Evolutionary conservation across 2,888 invertebrate species (phyloP).

Genomic region (Odontothrips loti): DNA sequence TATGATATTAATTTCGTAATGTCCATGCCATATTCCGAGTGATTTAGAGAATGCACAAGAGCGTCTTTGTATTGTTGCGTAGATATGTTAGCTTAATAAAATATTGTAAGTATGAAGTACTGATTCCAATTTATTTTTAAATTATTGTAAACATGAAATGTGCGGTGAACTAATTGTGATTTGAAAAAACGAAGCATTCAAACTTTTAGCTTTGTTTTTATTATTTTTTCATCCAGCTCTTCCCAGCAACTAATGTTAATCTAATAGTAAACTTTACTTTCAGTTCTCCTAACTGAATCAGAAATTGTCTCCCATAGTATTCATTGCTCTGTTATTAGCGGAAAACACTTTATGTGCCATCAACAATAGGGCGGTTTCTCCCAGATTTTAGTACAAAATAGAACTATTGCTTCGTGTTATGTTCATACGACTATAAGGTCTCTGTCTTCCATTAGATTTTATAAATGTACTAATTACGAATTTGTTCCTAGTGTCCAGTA

Average conservation of each 20-base stretch:
- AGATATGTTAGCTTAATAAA: neutral
- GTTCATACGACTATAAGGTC: neutral
- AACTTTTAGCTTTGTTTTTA: neutral
- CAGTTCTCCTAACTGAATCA: neutral
- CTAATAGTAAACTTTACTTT: no score
- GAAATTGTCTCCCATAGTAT: neutral
- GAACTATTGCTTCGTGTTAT: constrained; percentile 19
- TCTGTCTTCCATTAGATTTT: constrained; percentile 25
- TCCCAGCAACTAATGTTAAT: no score
- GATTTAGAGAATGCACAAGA: constrained; percentile 25
- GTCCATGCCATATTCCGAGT: constrained; percentile 19
- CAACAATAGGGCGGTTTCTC: neutral
- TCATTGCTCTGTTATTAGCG: neutral
- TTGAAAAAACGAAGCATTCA: neutral
- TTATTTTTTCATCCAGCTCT: no score
- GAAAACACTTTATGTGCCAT: neutral
- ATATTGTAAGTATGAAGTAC: constrained; percentile 16
- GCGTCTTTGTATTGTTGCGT: neutral
- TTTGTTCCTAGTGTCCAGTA: constrained; percentile 19
- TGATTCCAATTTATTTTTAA: constrained; percentile 16
- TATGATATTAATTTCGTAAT: constrained; percentile 19
- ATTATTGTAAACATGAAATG: neutral
- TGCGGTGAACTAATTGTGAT: constrained; percentile 14
- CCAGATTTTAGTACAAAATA: constrained; percentile 16
- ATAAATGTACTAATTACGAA: neutral